Conservation (phyloP, 1,140 invertebrate species). For the Solen grandis region DNA sequence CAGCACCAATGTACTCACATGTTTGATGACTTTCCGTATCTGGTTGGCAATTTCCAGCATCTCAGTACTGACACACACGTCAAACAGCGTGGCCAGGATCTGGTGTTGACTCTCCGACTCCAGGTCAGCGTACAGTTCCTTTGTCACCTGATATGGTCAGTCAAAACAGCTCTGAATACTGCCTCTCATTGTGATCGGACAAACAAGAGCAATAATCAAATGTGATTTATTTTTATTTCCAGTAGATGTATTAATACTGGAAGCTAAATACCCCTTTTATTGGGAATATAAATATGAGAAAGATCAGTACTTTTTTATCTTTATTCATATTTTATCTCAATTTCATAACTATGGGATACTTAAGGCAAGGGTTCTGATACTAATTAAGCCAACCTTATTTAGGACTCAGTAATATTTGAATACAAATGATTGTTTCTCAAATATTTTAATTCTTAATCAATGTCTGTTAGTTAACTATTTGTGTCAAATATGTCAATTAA, state of each 20-base stretch:
- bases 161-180: neutral
- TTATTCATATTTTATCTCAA: too few species aligned
- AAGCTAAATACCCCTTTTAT: neutral
- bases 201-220: neutral
- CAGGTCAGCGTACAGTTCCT: constrained; percentile 75
- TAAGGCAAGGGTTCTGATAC: too few species aligned
- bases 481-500: too few species aligned
- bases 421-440: too few species aligned
- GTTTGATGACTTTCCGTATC: constrained; percentile 86
- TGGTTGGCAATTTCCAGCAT: constrained; percentile 53
- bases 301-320: neutral
- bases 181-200: neutral
- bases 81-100: constrained; percentile 79
- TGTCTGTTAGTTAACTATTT: too few species aligned
- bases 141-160: constrained; percentile 64
- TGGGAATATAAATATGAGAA: neutral
- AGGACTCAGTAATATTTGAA: too few species aligned
- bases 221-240: neutral
- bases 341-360: too few species aligned
- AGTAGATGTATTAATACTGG: neutral
- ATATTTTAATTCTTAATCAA: too few species aligned
- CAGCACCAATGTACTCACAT: too few species aligned
- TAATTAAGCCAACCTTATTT: too few species aligned
- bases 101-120: constrained; percentile 71
- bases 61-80: constrained; percentile 69